These are phyloP conservation scores for Caretta caretta DNA, from an alignment of 2,113 vertebrate genomes.

Conservation along the genomic window DNA sequence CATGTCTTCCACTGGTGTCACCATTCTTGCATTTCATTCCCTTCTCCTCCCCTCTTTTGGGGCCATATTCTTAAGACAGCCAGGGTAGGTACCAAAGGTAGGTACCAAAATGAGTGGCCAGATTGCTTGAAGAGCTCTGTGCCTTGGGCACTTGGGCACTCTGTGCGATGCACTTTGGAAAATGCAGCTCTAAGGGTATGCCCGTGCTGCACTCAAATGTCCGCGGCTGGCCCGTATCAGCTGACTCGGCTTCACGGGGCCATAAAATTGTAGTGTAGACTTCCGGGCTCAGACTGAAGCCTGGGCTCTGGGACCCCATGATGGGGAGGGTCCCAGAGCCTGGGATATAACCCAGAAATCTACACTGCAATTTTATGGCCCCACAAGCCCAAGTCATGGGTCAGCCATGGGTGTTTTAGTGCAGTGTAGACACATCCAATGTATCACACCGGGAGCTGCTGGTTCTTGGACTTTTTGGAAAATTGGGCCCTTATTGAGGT, in stretches of 20 bases:
- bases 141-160: neutral
- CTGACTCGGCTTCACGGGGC: neutral
- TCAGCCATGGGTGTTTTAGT: too few species aligned
- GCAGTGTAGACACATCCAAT: too few species aligned
- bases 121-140: neutral
- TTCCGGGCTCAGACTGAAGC: neutral
- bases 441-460: neutral
- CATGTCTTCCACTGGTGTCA: accelerated
- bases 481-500: neutral
- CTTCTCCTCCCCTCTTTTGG: neutral
- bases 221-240: neutral
- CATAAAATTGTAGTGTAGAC: neutral
- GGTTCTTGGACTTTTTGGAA: neutral
- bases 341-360: neutral
- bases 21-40: neutral
- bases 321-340: too few species aligned
- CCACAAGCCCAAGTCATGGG: too few species aligned
- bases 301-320: neutral
- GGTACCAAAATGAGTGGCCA: neutral
- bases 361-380: neutral
- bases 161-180: neutral
- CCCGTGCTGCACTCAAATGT: neutral
- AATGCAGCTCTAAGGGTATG: neutral
- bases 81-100: neutral
- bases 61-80: neutral